phyloP scores from a whole-genome alignment of 2,113 vertebrate genomes.

The Brienomyrus longianalis region DNA sequence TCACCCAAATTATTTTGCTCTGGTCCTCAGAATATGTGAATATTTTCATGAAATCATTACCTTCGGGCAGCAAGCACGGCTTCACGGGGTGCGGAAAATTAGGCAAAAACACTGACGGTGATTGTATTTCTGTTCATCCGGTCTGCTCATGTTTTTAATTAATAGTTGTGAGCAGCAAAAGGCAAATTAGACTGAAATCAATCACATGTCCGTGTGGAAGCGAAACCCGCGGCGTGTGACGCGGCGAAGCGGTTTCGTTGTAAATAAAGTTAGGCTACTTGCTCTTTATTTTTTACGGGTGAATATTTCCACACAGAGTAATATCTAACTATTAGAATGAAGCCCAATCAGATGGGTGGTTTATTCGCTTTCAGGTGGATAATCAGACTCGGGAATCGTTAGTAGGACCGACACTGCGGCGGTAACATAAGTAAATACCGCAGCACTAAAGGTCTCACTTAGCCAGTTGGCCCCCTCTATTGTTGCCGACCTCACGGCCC shows the following conservation, averaged over 20 bases:
- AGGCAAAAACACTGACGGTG: not conserved
- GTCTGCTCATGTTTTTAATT: not conserved
- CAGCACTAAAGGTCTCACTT: constrained; percentile 84
- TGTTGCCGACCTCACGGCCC: constrained; percentile 76
- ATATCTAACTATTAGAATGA: constrained; percentile 49
- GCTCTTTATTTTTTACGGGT: not conserved
- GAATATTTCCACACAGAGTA: not conserved
- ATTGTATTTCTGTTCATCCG: not conserved
- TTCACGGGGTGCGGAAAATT: not conserved
- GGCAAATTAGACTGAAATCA: not conserved
- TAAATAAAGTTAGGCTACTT: not conserved
- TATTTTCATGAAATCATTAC: constrained; percentile 6
- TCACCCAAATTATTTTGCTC: not conserved
- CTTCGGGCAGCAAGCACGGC: not conserved
- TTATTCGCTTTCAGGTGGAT: constrained; percentile 47
- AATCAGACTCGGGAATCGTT: constrained; percentile 71
- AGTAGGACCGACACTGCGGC: constrained; percentile 80
- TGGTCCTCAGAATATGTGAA: not conserved
- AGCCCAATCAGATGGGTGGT: constrained; percentile 59
- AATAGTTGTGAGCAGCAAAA: not conserved
- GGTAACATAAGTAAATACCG: constrained; percentile 94
- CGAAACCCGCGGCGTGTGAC: not conserved
- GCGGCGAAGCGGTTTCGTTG: not conserved
- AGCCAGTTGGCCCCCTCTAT: constrained; percentile 69
- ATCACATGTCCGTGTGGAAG: not conserved